Evolutionary conservation across 2,888 invertebrate species (phyloP), one percentile per base, ranked within the genome.

Genomic region (Ormyrus nitidulus): DNA sequence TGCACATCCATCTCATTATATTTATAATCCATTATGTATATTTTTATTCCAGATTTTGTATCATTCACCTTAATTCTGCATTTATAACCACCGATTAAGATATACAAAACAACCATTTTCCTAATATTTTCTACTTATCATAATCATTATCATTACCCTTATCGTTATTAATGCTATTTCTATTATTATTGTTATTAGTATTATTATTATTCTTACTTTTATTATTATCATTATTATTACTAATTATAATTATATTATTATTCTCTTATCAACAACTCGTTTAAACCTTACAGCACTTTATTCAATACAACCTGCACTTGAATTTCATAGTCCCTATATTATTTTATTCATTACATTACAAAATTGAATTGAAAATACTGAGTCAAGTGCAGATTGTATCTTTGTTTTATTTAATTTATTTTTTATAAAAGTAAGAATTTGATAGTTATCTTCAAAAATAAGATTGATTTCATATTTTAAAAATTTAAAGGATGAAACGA

Each of bases 1-100:
- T 34, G 61, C 75, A 81, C 75, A 65, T 77, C 82, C 83, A 85
- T 84, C 84, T 84, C 85, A 84, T 88, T 88, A 87, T 85, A 85
- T 84, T 87, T 88, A 86, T 89, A 89, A 89, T 87, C 88, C 87
- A 87, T 87, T 88, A 86, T 88, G 86, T 88, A 88, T 90, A 89
- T 89, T 89, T 34, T 89, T 86, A 86, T 90, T 89, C 89, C 89
- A 90, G 89, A 89, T 89, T 34, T 34, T 34, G 61, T 89, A 86
- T 87, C 87, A 88, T 85, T 88, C 86, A 87, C 85, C 86, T 86
- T 86, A 86, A 84, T 71, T 86, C 85, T 86, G 85, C 85, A 86
- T 70, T 69, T 61, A 65, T 85, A 85, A 86, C 85, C 85, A 85
- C 78, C 82, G 85, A 86, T 81, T 83, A 72, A 65, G 56, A 69